Evolutionary conservation across 1,140 invertebrate genomes (phyloP), one percentile per base, ranked within the genome.

Genomic region (Zaprionus ghesquierei): DNA sequence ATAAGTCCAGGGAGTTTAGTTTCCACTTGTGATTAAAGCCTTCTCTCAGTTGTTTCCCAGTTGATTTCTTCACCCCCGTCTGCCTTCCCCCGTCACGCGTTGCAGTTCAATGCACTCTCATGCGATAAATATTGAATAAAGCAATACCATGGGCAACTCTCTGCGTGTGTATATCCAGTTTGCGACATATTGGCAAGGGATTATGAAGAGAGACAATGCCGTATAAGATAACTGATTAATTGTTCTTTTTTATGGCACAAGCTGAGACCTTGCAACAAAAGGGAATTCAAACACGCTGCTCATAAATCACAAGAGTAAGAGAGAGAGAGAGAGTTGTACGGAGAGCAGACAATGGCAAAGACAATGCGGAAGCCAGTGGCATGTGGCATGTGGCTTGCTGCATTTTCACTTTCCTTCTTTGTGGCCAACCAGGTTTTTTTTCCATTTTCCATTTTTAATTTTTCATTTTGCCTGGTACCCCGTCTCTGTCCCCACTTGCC

Each of bases 21-120:
- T 31, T 5, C 12, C 29, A 44, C 18, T 20, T 33, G 66, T 25
- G 65, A 75, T 86, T 86, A 81, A 75, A 86, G 35, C 31, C 20
- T 64, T 64, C 65, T 64, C 65, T 35, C 56, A 62, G 64, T 77
- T 54, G 66, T 70, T 70, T 56, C 77, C 44, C 64, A 29, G 41
- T 58, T 69, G 38, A 69, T 68, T 75, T 44, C 50, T 38, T n/a
- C 35, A 41, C 50, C 27, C 0, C 27, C 6, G n/a, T n/a, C n/a
- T n/a, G n/a, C 31, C 12, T 12, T 33, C 4, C 5, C 6, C n/a
- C 5, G 5, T 13, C 3, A 3, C 6, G 35, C n/a, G 61, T 35
- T 60, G 22, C 70, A 53, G 81, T 87, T 81, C 81, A 82, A 56
- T 68, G 81, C 68, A 56, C 82, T 75, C 44, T 44, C 8, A 29